These are phyloP conservation scores for Ciconia maguari DNA, from an alignment of 2,113 vertebrate genomes.

Conservation along the genomic window DNA sequence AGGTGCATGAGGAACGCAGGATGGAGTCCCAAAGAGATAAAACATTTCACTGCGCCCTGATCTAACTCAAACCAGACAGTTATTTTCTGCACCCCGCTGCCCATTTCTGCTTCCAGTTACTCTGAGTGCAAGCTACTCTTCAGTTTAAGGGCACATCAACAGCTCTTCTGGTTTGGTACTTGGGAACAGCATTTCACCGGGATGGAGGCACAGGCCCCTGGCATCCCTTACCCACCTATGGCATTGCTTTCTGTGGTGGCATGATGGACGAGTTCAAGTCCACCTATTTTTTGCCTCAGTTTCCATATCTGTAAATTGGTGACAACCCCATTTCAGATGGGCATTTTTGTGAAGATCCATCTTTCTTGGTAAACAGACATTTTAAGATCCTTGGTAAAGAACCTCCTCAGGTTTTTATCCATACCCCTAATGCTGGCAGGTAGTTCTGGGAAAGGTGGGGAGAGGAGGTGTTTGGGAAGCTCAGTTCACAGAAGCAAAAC, in stretches of 20 bases:
- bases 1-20: not conserved
- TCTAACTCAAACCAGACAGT: not conserved
- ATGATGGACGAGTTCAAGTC: not conserved
- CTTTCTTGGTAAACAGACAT: not conserved
- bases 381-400: not conserved
- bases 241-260: not conserved
- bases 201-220: not conserved
- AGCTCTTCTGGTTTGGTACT: not conserved
- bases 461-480: not conserved
- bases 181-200: not conserved
- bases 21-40: not conserved
- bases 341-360: not conserved
- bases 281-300: not conserved
- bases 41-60: not conserved
- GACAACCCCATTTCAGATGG: not conserved
- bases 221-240: not conserved
- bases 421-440: not conserved
- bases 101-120: not conserved
- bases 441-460: not conserved
- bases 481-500: not conserved
- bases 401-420: not conserved
- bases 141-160: not conserved
- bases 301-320: not conserved
- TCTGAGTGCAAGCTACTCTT: not conserved
- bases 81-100: not conserved